These are phyloP conservation scores for Merluccius polli DNA, from an alignment of 2,797 vertebrate genomes.

Conservation along the genomic window DNA sequence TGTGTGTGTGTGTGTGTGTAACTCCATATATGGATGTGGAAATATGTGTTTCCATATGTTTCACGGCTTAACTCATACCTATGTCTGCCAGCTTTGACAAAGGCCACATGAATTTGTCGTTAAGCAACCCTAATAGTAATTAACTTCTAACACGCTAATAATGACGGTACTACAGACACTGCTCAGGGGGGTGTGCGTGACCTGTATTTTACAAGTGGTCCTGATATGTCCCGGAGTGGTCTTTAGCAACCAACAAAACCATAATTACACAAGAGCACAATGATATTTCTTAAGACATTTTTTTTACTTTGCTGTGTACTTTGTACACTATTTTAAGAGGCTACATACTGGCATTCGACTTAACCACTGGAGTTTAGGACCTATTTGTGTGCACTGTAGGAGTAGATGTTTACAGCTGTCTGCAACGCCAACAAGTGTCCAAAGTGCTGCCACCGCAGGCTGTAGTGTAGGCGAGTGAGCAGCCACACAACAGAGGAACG, in stretches of 20 bases:
- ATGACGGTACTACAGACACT: neutral
- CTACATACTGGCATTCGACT: neutral
- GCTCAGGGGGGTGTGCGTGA: neutral
- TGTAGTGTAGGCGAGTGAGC: constrained; percentile 1
- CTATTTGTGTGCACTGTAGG: neutral
- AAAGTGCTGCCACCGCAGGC: constrained; percentile 17
- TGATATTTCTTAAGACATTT: no score
- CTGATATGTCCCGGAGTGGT: neutral
- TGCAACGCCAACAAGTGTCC: constrained; percentile 10
- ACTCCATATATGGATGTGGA: neutral
- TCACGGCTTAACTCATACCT: neutral
- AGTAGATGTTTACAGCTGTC: constrained; percentile 3
- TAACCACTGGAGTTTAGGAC: neutral
- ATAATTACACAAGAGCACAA: neutral
- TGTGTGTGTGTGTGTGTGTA: constrained; percentile 10
- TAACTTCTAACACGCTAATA: neutral
- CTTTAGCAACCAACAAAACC: neutral
- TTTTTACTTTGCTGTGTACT: no score
- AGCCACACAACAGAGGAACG: constrained; percentile 9
- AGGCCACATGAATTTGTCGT: neutral
- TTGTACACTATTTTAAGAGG: no score
- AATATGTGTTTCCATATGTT: neutral
- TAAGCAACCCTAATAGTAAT: neutral
- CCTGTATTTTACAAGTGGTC: neutral
- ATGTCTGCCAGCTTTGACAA: neutral